Percentiles rank a stretch among this genome's conserved stretches.
Conservation (phyloP, 2,113 vertebrate species). For the human (Homo sapiens) region GRCh38 chr14:31042001-31042500, state of each 20-base stretch:
- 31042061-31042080: no score
- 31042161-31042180: not conserved
- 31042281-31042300: not conserved
- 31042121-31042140: not conserved
- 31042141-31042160: slow-evolving; percentile 28
- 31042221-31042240: not conserved
- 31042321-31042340: not conserved
- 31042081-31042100: no score
- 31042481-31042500: not conserved
- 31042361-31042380: not conserved
- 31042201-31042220: not conserved
- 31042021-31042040: no score
- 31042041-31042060: no score
- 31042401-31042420: not conserved
- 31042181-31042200: not conserved
- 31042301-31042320: not conserved
- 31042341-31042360: not conserved
- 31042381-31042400: not conserved
- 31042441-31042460: not conserved
- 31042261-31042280: not conserved
- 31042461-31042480: not conserved
- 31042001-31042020: no score
- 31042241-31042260: not conserved
- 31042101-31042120: no score
- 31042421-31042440: not conserved